Conservation (phyloP, 2,888 invertebrate species). For the Sarcophaga carnaria region DNA sequence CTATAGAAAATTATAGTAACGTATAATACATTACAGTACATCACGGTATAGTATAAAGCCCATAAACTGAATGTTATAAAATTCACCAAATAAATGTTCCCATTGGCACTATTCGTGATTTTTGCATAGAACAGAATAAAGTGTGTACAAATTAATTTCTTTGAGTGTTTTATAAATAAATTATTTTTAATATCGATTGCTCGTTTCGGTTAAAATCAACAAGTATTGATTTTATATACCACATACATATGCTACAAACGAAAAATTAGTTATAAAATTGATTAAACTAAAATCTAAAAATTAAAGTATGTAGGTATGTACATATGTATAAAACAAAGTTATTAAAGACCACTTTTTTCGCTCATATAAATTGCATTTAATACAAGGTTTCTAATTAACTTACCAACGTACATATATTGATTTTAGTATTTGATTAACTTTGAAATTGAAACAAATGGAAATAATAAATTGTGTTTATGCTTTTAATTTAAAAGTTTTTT, state of each 20-base stretch:
- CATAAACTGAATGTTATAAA: too few species aligned
- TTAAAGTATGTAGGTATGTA: neutral
- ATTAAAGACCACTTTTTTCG: neutral
- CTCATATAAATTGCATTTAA: neutral
- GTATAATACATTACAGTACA: too few species aligned
- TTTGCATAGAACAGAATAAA: neutral
- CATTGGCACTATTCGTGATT: too few species aligned
- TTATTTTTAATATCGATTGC: conserved; percentile 20
- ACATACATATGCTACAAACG: neutral
- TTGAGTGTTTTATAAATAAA: neutral
- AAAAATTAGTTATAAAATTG: conserved; percentile 15
- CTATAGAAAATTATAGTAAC: too few species aligned
- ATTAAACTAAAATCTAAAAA: conserved; percentile 14
- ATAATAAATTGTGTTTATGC: neutral
- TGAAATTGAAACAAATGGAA: neutral
- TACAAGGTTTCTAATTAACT: conserved; percentile 23
- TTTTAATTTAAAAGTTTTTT: neutral
- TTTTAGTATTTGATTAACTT: neutral
- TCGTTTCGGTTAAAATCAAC: conserved; percentile 2
- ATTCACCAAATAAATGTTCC: too few species aligned
- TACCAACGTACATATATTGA: conserved; percentile 22
- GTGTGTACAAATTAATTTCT: neutral
- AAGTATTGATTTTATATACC: conserved; percentile 4
- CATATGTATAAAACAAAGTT: neutral
- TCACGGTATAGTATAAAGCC: too few species aligned